phyloP scores from a whole-genome alignment of 2,888 invertebrate genomes.

The Sepiola atlantica region DNA sequence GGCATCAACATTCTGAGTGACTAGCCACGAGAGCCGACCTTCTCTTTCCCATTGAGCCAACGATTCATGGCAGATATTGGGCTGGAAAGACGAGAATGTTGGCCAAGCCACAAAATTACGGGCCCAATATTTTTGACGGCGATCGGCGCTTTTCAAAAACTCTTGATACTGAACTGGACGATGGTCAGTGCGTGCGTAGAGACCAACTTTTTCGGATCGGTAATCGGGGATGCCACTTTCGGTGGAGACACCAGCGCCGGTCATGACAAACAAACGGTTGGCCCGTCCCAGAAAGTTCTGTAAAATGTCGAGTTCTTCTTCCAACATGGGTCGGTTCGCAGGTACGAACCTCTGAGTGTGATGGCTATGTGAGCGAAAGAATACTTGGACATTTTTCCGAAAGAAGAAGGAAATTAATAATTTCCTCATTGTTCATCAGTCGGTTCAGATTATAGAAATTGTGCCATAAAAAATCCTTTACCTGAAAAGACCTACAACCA shows the following conservation, averaged over 20 bases:
- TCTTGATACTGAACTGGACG: slow-evolving; percentile 91
- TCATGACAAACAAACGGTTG: slow-evolving; percentile 80
- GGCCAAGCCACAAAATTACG: slow-evolving; percentile 95
- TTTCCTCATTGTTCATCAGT: background rate
- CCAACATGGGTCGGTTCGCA: slow-evolving; percentile 76
- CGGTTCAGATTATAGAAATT: background rate
- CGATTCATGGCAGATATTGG: slow-evolving; percentile 86
- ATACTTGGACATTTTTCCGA: background rate
- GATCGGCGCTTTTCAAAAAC: slow-evolving; percentile 79
- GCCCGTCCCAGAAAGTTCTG: slow-evolving; percentile 79
- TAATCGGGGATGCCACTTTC: slow-evolving; percentile 86
- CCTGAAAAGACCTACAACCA: background rate
- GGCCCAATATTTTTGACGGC: slow-evolving; percentile 92
- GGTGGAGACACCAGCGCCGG: slow-evolving; percentile 97
- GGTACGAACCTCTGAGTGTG: background rate
- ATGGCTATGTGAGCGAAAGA: background rate
- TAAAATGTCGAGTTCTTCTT: slow-evolving; percentile 74
- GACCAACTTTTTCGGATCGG: slow-evolving; percentile 91
- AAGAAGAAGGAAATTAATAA: background rate
- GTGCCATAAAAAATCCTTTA: no score
- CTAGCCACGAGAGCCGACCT: slow-evolving; percentile 81
- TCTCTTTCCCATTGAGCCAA: slow-evolving; percentile 84
- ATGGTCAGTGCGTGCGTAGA: slow-evolving; percentile 88
- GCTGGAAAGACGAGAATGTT: slow-evolving; percentile 82
- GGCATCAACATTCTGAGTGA: slow-evolving; percentile 97